phyloP scores from a whole-genome alignment of 2,888 invertebrate genomes.

The Rugalucina vietnamica region DNA sequence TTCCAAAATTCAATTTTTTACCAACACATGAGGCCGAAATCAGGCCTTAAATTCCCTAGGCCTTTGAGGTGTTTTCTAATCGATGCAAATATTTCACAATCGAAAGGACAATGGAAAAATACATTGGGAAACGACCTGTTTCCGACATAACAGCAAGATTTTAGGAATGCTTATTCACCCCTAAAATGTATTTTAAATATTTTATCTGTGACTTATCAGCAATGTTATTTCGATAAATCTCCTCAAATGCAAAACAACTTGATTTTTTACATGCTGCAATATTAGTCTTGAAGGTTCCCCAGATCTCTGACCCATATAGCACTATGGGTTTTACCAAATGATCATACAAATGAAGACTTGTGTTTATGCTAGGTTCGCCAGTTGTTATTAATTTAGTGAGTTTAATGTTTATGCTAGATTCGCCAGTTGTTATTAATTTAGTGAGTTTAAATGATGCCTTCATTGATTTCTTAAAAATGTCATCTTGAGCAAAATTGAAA shows the following conservation, averaged over 20 bases:
- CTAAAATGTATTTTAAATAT: background rate
- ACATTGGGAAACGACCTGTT: background rate
- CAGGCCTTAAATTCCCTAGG: too few relatives aligned
- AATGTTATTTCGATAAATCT: constrained; percentile 1
- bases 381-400: too few relatives aligned
- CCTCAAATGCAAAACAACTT: background rate
- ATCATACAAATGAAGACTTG: background rate
- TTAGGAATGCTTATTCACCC: background rate
- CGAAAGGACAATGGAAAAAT: background rate
- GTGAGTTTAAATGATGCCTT: constrained; percentile 1
- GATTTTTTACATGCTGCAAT: background rate
- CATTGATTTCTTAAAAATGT: background rate
- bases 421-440: background rate
- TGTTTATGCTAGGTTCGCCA: too few relatives aligned
- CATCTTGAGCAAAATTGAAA: background rate
- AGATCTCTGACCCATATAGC: background rate
- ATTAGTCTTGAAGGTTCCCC: background rate
- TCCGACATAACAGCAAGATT: background rate
- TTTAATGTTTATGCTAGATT: too few relatives aligned
- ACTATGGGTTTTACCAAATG: background rate
- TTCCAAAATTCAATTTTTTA: too few relatives aligned
- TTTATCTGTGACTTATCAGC: background rate
- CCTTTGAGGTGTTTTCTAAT: background rate
- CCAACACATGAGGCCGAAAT: too few relatives aligned
- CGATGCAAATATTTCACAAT: background rate